phyloP scores from a whole-genome alignment of 2,888 invertebrate species.

The Hyposoter didymator region DNA sequence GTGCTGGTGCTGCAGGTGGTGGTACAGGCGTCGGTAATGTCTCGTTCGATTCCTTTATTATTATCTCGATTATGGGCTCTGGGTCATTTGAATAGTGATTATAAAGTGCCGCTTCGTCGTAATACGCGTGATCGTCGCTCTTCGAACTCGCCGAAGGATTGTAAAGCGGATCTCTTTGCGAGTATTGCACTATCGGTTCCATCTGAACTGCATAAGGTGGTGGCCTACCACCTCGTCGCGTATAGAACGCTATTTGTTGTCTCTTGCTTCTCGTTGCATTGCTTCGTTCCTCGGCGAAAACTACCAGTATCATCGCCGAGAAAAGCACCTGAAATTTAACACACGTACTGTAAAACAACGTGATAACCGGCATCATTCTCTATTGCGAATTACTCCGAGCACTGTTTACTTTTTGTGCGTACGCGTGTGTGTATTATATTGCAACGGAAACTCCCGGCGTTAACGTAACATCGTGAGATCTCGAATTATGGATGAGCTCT shows the following conservation, averaged over 20 bases:
- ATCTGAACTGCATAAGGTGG: constrained; percentile 92
- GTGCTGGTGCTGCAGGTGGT: constrained; percentile 83
- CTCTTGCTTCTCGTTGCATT: constrained; percentile 78
- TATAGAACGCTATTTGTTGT: constrained; percentile 77
- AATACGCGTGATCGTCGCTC: constrained; percentile 82
- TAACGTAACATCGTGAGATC: constrained; percentile 55
- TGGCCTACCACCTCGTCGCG: constrained; percentile 80
- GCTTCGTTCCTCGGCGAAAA: constrained; percentile 76
- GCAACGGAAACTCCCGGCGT: neutral
- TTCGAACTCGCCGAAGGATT: constrained; percentile 86
- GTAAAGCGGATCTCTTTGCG: constrained; percentile 91
- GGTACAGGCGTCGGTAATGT: constrained; percentile 88
- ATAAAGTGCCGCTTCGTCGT: constrained; percentile 70
- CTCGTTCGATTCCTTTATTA: constrained; percentile 95
- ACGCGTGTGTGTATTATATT: neutral
- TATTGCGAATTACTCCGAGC: neutral
- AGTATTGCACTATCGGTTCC: constrained; percentile 92
- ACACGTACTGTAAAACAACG: constrained; percentile 22
- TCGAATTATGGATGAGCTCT: constrained; percentile 6
- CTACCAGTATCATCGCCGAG: constrained; percentile 69
- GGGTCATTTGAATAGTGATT: constrained; percentile 87
- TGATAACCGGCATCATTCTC: constrained; percentile 10
- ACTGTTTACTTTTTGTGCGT: constrained; percentile 9
- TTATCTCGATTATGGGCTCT: constrained; percentile 96
- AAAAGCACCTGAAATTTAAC: constrained; percentile 72